Evolutionary conservation across 2,888 invertebrate genomes (phyloP).

Genomic region (Subacronicta megacephala): DNA sequence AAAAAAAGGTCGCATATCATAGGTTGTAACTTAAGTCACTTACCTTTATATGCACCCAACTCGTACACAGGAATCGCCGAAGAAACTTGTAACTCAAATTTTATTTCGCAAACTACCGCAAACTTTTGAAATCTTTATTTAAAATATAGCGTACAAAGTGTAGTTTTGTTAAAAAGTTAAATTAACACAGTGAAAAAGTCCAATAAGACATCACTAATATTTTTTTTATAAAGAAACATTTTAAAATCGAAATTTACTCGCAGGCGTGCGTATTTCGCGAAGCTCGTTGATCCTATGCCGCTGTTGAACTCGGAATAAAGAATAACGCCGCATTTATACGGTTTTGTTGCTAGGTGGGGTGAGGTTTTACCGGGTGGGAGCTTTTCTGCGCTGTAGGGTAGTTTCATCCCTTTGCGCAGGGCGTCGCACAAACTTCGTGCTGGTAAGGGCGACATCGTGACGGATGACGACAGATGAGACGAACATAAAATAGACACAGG

Average conservation of each 20-base stretch:
- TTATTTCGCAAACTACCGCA: constrained; percentile 14
- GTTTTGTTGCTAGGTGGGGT: constrained; percentile 59
- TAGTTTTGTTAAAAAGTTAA: not conserved
- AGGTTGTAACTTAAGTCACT: constrained; percentile 3
- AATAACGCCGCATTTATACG: constrained; percentile 6
- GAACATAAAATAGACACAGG: constrained; percentile 53
- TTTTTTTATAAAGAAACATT: constrained; percentile 1
- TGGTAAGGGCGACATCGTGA: constrained; percentile 64
- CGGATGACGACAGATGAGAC: constrained; percentile 62
- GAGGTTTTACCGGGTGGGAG: constrained; percentile 52
- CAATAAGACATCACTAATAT: not conserved
- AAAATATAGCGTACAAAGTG: not conserved
- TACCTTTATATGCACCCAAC: constrained; percentile 16
- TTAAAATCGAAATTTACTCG: constrained; percentile 2
- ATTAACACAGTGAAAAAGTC: not conserved
- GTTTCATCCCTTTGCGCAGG: constrained; percentile 65
- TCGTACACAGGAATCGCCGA: constrained; percentile 3
- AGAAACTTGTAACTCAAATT: constrained; percentile 12
- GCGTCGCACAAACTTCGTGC: constrained; percentile 57
- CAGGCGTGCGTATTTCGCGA: constrained; percentile 8
- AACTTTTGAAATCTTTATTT: constrained; percentile 21
- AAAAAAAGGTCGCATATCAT: not conserved
- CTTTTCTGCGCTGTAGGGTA: constrained; percentile 61
- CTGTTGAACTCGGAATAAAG: constrained; percentile 16
- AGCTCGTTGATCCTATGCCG: not conserved